Evolutionary conservation across 2,888 invertebrate species (phyloP), one percentile per base, ranked within the genome.

Genomic region (Sinotaia quadrata): DNA sequence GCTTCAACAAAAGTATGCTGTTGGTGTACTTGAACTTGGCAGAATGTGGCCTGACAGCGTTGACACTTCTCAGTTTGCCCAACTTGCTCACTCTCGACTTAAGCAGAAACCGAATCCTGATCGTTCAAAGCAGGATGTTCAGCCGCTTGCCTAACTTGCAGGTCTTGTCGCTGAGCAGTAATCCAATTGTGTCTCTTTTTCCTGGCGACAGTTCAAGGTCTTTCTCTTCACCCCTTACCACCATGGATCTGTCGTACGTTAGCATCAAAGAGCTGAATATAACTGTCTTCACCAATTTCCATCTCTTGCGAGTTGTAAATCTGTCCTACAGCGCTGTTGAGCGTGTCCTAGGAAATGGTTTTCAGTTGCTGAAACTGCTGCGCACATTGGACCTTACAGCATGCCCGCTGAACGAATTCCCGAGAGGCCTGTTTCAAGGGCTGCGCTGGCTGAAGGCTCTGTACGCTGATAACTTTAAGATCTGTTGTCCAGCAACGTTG

Each of bases 401-500:
- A 29, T 61, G 47, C 24, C 33, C 34, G 2, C 24, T 61, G 21
- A 12, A 4, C 2, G n/a, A 1, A 15, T 61, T 61, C 34, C 33
- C 33, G 8, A 10, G 15, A 4, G 62, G 34, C 18, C 21, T 61
- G 4, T 24, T 61, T 29, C 31, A 24, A 1, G 49, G 51, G 12
- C 44, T 61, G 4, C 33, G 24, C 3, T 1, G 27, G 1, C 29
- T 61, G 24, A 31, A 61, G n/a, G 10, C n/a, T 21, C 49, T 61
- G 18, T 31, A 1, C 29, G 34, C 61, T 8, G 44, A 44, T 27
- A 61, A 51, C 34, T 61, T 34, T 18, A 61, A 61, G 51, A 12
- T 61, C 47, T 61, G 61, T 36, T 61, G 61, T 10, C 24, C 8
- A 49, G 34, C 21, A 0, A 21, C 36, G n/a, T 51, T 61, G 24